phyloP scores from a whole-genome alignment of 92 coral and sea anemone species.

The Phymanthus crucifer region DNA sequence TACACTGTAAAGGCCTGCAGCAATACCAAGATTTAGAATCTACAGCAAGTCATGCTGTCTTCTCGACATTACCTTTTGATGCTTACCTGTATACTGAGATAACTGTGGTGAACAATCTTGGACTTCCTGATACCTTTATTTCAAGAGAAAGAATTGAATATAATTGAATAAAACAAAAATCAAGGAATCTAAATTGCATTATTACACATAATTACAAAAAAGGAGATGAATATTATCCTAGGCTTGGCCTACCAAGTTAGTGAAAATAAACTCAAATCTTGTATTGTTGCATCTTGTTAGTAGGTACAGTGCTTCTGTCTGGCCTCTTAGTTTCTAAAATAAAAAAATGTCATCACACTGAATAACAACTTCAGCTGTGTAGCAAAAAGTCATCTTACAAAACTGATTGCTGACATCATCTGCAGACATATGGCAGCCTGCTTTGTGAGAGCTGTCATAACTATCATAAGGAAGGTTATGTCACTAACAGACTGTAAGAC shows the following conservation, averaged over 20 bases:
- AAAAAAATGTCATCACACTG: neutral
- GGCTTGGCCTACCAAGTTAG: conserved; percentile 76
- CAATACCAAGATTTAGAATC: too few relatives aligned
- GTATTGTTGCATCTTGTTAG: conserved; percentile 96
- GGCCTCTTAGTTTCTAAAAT: conserved; percentile 90
- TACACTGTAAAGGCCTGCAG: too few relatives aligned
- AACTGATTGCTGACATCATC: too few relatives aligned
- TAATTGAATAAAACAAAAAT: neutral
- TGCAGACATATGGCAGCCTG: too few relatives aligned
- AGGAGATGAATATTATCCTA: too few relatives aligned
- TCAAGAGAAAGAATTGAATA: neutral
- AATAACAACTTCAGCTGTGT: neutral
- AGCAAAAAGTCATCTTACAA: too few relatives aligned
- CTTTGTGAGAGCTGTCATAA: too few relatives aligned
- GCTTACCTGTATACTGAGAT: conserved; percentile 95
- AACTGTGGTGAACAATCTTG: conserved; percentile 93
- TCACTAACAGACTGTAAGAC: too few relatives aligned
- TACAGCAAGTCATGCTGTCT: neutral
- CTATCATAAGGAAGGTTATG: too few relatives aligned
- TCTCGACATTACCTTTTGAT: neutral
- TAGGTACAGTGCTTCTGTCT: conserved; percentile 91
- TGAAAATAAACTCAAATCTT: conserved; percentile 97
- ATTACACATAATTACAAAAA: too few relatives aligned
- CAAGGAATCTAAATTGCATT: neutral
- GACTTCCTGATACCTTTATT: conserved; percentile 92